Base-by-base conservation (phyloP, 2,113 vertebrate genomes). In the Colaptes auratus region DNA sequence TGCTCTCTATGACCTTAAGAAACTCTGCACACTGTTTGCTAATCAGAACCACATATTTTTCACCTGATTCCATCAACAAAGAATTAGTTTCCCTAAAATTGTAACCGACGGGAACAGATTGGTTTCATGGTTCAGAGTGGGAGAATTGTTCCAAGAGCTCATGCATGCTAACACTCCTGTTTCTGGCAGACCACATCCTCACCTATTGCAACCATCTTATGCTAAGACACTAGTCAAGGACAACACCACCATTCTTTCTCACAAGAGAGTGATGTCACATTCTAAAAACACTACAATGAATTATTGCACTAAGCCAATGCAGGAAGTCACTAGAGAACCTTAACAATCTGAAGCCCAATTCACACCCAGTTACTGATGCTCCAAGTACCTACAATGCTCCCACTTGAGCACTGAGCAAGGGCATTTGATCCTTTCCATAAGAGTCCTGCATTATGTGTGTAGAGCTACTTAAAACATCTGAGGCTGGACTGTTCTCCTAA, bases 21-120 rank as follows among this genome's bases (percentile, higher is more conserved):
- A 84, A 87, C 77, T 55, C 46, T 17, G 20, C 36, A 87, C 30
- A 87, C 59, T 82, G 64, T 88, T 78, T 86, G 67, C 36, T 92
- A 93, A 93, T 86, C 72, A 91, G 85, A 94, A 86, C 56, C 84
- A 95, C 58, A 20, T 81, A 93, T 83, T 95, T 89, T 95, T 91
- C 75, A 96, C 82, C 72, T 64, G 72, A 93, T 82, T 93, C 82
- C 48, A 86, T 59, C 87, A 91, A 92, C 60, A 77, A 91, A 90
- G 72, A 86, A 92, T 88, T 92, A 86, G 60, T 86, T 95, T 95
- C 89, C 82, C 80, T 88, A 93, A 89, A 93, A 93, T 4, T 71
- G 85, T 28, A 91, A 76, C 85, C 2, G 9, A 90, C 87, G 72
- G 60, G 75, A 93, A 95, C 79, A 88, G 85, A 95, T 83, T 69